Evolutionary conservation across 2,797 vertebrate species (phyloP).

Genomic region (Squalus acanthias): DNA sequence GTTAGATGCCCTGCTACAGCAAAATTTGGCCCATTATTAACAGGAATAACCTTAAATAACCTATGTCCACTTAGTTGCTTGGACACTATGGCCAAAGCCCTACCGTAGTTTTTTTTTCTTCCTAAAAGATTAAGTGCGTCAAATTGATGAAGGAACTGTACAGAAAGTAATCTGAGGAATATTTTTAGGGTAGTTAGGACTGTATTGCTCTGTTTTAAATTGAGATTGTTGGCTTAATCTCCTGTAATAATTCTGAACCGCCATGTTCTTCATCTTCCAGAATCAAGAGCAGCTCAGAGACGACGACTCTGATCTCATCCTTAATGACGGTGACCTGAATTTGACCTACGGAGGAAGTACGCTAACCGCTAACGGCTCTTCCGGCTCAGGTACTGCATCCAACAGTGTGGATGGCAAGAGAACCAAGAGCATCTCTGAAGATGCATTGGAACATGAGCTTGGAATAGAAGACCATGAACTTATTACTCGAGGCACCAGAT

Average conservation of each 20-base stretch:
- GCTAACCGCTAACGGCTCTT: conserved; percentile 86
- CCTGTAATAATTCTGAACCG: background rate
- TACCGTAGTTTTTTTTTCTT: background rate
- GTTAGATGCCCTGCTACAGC: background rate
- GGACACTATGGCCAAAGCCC: background rate
- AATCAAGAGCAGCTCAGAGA: conserved; percentile 85
- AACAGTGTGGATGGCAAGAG: conserved; percentile 56
- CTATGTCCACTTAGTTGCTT: background rate
- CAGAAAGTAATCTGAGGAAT: background rate
- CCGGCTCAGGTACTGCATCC: conserved; percentile 59
- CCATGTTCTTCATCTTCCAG: conserved; percentile 52
- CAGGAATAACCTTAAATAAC: background rate
- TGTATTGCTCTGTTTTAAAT: background rate
- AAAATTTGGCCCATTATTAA: background rate
- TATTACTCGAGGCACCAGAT: conserved; percentile 80
- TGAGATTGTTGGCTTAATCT: background rate
- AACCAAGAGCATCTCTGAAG: conserved; percentile 76
- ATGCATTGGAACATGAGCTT: conserved; percentile 80
- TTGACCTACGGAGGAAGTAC: conserved; percentile 84
- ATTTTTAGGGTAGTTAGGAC: background rate
- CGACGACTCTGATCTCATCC: conserved; percentile 83
- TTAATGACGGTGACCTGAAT: conserved; percentile 81
- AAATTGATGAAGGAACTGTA: background rate
- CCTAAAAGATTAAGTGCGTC: background rate
- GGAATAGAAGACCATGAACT: conserved; percentile 81